A percentile compares a stretch with the other conserved stretches of the same genome.
These are phyloP conservation scores for Eupithecia dodoneata DNA, from an alignment of 2,888 invertebrate genomes.

Conservation along the genomic window DNA sequence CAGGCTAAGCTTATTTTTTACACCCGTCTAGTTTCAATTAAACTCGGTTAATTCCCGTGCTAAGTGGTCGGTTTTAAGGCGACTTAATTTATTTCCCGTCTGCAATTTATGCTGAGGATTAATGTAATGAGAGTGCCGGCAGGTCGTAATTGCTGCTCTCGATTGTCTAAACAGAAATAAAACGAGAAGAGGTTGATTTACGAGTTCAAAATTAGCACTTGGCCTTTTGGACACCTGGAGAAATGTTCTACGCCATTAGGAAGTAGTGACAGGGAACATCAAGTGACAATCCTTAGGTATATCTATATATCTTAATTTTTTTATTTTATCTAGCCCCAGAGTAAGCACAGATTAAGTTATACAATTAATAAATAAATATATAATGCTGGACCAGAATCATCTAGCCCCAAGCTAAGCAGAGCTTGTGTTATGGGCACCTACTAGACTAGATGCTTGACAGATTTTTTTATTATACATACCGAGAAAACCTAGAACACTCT, in stretches of 20 bases:
- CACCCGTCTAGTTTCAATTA: slow-evolving; percentile 80
- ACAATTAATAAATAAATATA: too few species aligned
- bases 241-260: slow-evolving; percentile 25
- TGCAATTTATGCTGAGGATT: slow-evolving; percentile 77
- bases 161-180: slow-evolving; percentile 71
- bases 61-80: slow-evolving; percentile 76
- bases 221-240: slow-evolving; percentile 26
- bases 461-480: too few species aligned
- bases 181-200: slow-evolving; percentile 36
- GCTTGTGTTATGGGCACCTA: too few species aligned
- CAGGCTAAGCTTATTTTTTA: slow-evolving; percentile 56
- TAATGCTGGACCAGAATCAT: too few species aligned
- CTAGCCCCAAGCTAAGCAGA: too few species aligned
- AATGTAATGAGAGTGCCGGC: slow-evolving; percentile 73
- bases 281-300: background rate
- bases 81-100: slow-evolving; percentile 76
- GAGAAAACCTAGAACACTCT: too few species aligned
- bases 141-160: slow-evolving; percentile 72
- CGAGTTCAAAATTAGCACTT: slow-evolving; percentile 28
- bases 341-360: background rate
- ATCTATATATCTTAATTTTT: background rate
- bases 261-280: slow-evolving; percentile 7
- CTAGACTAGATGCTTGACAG: too few species aligned
- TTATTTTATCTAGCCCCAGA: background rate
- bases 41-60: slow-evolving; percentile 74